Conservation (phyloP, 2,888 invertebrate genomes). For the Ophion slaviceki region DNA sequence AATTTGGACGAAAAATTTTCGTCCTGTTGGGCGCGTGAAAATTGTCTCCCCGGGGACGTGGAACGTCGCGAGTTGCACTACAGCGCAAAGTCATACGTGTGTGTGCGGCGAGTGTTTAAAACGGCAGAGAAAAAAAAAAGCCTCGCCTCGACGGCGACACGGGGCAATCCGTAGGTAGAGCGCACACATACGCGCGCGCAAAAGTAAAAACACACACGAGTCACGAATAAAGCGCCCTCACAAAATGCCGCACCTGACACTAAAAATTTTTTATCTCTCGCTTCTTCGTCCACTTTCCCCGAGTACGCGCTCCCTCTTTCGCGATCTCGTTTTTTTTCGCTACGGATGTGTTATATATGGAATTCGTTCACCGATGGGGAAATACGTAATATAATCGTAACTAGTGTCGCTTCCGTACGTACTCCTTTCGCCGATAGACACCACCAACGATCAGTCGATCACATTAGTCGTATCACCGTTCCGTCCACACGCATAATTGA, state of each 20-base stretch:
- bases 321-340: slow-evolving; percentile 23
- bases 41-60: slow-evolving; percentile 46
- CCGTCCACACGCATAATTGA: slow-evolving; percentile 64
- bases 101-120: neutral
- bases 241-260: slow-evolving; percentile 60
- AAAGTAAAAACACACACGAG: slow-evolving; percentile 5
- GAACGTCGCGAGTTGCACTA: slow-evolving; percentile 34
- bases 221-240: slow-evolving; percentile 75
- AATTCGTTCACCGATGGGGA: slow-evolving; percentile 12
- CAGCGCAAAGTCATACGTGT: neutral
- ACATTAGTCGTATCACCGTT: slow-evolving; percentile 53
- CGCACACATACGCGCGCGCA: slow-evolving; percentile 5
- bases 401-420: slow-evolving; percentile 46
- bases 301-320: neutral
- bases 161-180: slow-evolving; percentile 32
- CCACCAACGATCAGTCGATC: slow-evolving; percentile 60
- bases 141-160: slow-evolving; percentile 71
- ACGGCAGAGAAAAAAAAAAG: slow-evolving; percentile 63
- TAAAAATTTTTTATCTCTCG: slow-evolving; percentile 13
- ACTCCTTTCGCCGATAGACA: slow-evolving; percentile 51
- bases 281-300: neutral
- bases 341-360: slow-evolving; percentile 10
- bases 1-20: slow-evolving; percentile 27
- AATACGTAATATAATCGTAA: neutral
- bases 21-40: slow-evolving; percentile 10